These are phyloP conservation scores for Eulemur rubriventer DNA, from an alignment of 2,797 vertebrate species.

Conservation along the genomic window DNA sequence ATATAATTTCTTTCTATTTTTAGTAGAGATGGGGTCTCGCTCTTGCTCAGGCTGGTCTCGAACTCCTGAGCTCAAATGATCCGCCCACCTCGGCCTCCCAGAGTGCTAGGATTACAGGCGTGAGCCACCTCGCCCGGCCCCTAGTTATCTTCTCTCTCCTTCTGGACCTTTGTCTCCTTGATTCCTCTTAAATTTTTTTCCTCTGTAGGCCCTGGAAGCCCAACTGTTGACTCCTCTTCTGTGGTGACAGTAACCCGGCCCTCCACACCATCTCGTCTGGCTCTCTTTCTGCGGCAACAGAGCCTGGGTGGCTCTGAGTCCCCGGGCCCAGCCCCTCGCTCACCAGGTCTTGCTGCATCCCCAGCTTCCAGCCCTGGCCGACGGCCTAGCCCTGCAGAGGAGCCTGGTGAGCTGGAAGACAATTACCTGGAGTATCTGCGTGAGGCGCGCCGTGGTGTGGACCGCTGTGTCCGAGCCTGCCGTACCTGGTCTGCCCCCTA, in stretches of 20 bases:
- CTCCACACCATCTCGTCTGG: slow-evolving; percentile 94
- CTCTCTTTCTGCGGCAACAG: slow-evolving; percentile 94
- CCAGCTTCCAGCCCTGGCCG: slow-evolving; percentile 90
- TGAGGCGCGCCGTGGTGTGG: slow-evolving; percentile 91
- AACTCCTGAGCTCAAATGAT: too few relatives aligned
- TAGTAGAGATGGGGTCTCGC: too few relatives aligned
- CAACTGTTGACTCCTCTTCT: slow-evolving; percentile 87
- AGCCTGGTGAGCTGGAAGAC: slow-evolving; percentile 90
- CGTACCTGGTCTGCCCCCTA: slow-evolving; percentile 96
- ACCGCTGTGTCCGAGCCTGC: slow-evolving; percentile 93
- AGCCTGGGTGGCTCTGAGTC: slow-evolving; percentile 79
- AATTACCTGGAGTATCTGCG: slow-evolving; percentile 96
- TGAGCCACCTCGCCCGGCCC: too few relatives aligned
- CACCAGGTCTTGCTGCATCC: slow-evolving; percentile 79
- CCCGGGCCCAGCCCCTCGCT: slow-evolving; percentile 65
- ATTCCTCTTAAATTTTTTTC: background rate
- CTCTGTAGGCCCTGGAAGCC: slow-evolving; percentile 89
- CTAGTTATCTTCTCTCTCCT: background rate
- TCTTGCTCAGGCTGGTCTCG: too few relatives aligned
- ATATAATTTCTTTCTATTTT: too few relatives aligned
- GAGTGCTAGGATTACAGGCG: too few relatives aligned
- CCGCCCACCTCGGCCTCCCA: too few relatives aligned
- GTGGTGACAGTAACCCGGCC: slow-evolving; percentile 88
- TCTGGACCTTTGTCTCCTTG: background rate
- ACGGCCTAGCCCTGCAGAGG: slow-evolving; percentile 81